Conservation (phyloP, 2,888 invertebrate genomes). For the Gisinianus flammeolus region DNA sequence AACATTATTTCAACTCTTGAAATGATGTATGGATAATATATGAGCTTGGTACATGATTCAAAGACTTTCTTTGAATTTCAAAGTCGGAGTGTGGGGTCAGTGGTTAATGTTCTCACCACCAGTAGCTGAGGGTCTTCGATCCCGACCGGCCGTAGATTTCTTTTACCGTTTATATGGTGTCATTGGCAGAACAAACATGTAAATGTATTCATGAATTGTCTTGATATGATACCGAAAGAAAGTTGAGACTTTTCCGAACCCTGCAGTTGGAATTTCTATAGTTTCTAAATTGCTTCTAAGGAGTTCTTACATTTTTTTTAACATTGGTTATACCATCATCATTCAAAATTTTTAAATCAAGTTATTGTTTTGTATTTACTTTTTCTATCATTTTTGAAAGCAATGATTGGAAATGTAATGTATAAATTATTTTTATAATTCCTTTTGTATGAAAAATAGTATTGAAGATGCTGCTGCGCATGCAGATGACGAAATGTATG, state of each 20-base stretch:
- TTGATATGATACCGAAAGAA: background rate
- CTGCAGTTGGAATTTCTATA: background rate
- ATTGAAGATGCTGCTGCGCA: conserved; percentile 33
- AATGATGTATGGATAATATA: conserved; percentile 1
- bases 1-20: background rate
- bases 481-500: conserved; percentile 18
- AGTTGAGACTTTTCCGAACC: background rate
- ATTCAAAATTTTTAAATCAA: background rate
- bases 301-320: background rate
- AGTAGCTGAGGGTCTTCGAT: background rate
- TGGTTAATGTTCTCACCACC: background rate
- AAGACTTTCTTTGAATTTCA: too few relatives aligned
- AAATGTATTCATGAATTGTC: conserved; percentile 9
- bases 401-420: background rate
- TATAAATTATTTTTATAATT: too few relatives aligned
- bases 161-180: background rate
- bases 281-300: background rate
- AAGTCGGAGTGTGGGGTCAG: too few relatives aligned
- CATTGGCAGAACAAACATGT: background rate
- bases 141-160: background rate
- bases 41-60: too few relatives aligned
- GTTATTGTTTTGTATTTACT: background rate
- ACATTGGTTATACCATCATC: background rate
- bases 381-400: too few relatives aligned
- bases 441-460: too few relatives aligned